These are phyloP conservation scores for Mercenaria mercenaria DNA, from an alignment of 1,140 invertebrate genomes.

Conservation along the genomic window DNA sequence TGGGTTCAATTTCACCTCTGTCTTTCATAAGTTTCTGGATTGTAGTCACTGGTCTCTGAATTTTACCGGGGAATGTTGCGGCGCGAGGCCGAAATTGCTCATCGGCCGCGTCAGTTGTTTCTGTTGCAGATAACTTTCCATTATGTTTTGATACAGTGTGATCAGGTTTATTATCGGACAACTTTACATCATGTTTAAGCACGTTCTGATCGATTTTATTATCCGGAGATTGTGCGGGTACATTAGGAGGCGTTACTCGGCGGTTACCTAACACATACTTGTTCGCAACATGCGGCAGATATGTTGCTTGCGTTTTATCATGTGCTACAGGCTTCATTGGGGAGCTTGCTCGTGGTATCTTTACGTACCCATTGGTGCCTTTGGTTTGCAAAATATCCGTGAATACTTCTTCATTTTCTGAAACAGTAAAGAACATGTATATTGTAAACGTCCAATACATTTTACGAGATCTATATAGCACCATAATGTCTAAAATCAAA, in stretches of 20 bases:
- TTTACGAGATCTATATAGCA: too few species aligned
- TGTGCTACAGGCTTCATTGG: background rate
- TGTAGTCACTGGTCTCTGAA: background rate
- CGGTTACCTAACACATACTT: constrained; percentile 13
- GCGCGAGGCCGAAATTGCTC: constrained; percentile 47
- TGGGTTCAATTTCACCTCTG: background rate
- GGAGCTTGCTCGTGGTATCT: background rate
- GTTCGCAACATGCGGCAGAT: constrained; percentile 8
- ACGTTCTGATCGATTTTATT: background rate
- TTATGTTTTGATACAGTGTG: background rate
- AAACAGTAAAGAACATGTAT: background rate
- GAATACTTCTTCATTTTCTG: constrained; percentile 28
- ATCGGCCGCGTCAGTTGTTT: background rate
- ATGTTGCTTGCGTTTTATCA: background rate
- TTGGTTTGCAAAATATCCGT: constrained; percentile 48
- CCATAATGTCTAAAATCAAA: too few species aligned
- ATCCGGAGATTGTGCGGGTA: background rate
- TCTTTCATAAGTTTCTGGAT: constrained; percentile 32
- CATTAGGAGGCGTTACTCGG: background rate
- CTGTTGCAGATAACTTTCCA: background rate
- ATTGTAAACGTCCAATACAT: too few species aligned
- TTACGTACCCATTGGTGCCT: constrained; percentile 5
- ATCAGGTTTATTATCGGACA: background rate
- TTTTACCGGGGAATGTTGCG: constrained; percentile 56
- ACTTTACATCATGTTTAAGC: background rate